phyloP scores from a whole-genome alignment of 2,113 vertebrate species.

The western clawed frog (Xenopus tropicalis) region DNA sequence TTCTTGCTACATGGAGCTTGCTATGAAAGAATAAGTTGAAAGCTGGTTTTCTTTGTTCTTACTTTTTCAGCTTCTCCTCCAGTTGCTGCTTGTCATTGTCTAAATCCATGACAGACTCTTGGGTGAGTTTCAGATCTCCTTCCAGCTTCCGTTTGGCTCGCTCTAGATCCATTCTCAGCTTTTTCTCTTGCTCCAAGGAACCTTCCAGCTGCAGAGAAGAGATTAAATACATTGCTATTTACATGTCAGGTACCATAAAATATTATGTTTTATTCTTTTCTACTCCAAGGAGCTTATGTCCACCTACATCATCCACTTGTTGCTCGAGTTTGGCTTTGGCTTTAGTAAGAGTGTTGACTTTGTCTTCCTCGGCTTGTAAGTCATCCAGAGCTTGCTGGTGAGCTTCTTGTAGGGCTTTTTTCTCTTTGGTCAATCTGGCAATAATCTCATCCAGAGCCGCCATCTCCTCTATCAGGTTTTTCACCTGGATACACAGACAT shows the following conservation, averaged over 20 bases:
- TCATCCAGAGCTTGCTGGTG: constrained; percentile 89
- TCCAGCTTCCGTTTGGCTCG: constrained; percentile 86
- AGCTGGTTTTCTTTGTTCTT: constrained; percentile 36
- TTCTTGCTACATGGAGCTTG: no score
- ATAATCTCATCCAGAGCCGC: constrained; percentile 81
- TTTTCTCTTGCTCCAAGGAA: constrained; percentile 94
- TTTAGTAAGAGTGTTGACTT: constrained; percentile 83
- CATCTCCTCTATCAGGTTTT: constrained; percentile 93
- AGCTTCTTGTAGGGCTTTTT: constrained; percentile 85
- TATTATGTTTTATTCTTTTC: no score
- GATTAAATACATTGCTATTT: background rate
- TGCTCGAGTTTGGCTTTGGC: constrained; percentile 89
- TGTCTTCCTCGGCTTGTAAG: constrained; percentile 89
- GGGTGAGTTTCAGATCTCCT: constrained; percentile 85
- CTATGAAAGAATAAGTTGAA: no score
- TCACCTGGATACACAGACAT: constrained; percentile 66
- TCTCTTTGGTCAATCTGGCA: constrained; percentile 84
- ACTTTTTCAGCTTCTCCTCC: constrained; percentile 93
- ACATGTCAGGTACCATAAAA: no score
- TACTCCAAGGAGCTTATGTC: no score
- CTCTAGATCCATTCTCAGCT: constrained; percentile 87
- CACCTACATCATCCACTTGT: constrained; percentile 90
- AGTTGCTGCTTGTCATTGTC: constrained; percentile 91
- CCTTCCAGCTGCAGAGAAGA: constrained; percentile 74
- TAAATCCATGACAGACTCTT: constrained; percentile 84